Evolutionary conservation across 2,113 vertebrate species (phyloP), one percentile per base, ranked within the genome.

Genomic region (Turnix velox): DNA sequence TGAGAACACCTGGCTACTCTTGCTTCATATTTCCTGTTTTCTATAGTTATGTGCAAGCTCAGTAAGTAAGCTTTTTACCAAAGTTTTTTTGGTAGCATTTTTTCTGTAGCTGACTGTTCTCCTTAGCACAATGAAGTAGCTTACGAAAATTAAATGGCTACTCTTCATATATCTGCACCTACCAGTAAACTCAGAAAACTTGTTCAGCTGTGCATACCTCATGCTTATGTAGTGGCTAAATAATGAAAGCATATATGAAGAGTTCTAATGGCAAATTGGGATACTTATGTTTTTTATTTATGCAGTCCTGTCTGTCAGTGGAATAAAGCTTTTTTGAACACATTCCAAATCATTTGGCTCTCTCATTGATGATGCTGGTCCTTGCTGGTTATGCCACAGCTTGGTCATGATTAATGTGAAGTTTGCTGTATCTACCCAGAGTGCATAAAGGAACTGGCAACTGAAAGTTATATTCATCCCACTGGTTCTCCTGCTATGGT

Each of bases 281-380:
- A 73, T 91, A 12, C 18, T 58, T 27, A 16, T 49, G 9, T 5
- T 57, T 81, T 77, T 57, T 31, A 37, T 51, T 84, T 68, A 46
- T 96, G 85, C 52, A 59, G 84, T 68, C 81, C 93, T 82, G 90
- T 93, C 96, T n/a, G 20, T 90, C 96, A 95, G 75, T 46, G 77
- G 95, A 95, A 96, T 96, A 74, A 96, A 97, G 94, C 87, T 96
- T 78, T 96, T 97, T 95, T 97, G 96, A 97, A 94, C 94, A 73
- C 49, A 75, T 95, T 97, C 94, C 94, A 30, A 93, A 91, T 93
- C 96, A 93, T 87, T 95, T 89, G 95, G 92, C 91, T 89, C 66
- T 84, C 89, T 80, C 27, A 90, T 85, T 94, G 55, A 84, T 94
- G 55, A 84, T 91, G 92, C 25, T 74, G 35, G 86, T 58, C 66